Evolutionary conservation across 2,797 vertebrate species (phyloP), one percentile per base, ranked within the genome.

Genomic region (Hemibagrus guttatus): DNA sequence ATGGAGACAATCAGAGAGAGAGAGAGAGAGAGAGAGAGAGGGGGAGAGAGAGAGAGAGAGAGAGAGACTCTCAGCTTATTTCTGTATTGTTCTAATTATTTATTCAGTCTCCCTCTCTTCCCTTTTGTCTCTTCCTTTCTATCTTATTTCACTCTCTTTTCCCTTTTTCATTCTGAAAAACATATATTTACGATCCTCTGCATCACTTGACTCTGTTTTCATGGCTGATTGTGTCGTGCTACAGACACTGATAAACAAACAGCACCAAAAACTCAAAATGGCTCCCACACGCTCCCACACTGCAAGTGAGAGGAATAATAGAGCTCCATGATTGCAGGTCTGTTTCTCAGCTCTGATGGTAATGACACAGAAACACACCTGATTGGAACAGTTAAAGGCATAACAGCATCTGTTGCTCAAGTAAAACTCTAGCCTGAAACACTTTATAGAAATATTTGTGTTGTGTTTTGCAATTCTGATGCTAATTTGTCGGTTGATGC

Each of bases 1-100:
- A 93, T 94, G 91, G 90, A 94, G 93, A 93, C 92, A 88, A 92
- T 89, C 88, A 90, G 85, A 35, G 63, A 69, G 6, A 64, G 23
- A 52, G 13, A 56, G 19, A 79, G 23, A 58, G 46, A 56, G 64
- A 46, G 14, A 68, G 49, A 81, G 6, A 69, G 61, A 82, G 39
- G 23, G 92, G 83, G 86, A 93, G 92, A 78, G 23, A 83, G 8
- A 75, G 69, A 82, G 56, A 84, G 68, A 26, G 31, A 59, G 17
- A 61, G 54, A 66, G 39, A 54, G 19, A 58, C 11, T 28, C 49
- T 79, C 81, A 78, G 75, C 54, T 81, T 81, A 71, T 72, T 75
- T 9, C 49, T 59, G 16, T 58, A 63, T 83, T 75, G 52, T 58
- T 74, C 61, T 63, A 28, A 84, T 23, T 66, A 49, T 84, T 84